These are phyloP conservation scores for Avahi laniger DNA, from an alignment of 2,797 vertebrate species.

Conservation along the genomic window DNA sequence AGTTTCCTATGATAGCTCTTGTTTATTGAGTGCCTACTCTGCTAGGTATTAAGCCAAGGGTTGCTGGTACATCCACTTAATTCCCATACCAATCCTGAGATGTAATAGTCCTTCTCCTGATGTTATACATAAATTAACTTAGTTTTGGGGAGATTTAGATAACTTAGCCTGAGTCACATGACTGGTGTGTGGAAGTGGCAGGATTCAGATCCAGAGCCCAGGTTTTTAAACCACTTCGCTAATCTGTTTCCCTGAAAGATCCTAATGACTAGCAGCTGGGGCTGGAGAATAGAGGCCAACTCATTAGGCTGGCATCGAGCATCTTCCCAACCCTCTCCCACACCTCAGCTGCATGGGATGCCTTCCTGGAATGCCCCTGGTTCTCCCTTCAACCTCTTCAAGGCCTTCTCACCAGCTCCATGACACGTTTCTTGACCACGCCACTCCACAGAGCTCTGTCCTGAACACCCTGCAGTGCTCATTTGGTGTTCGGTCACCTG, in stretches of 20 bases:
- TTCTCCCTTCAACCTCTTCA: neutral
- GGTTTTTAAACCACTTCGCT: neutral
- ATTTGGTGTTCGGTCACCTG: neutral
- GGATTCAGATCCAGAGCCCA: constrained; percentile 10
- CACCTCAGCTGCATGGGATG: neutral
- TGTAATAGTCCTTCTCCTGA: neutral
- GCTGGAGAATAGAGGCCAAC: neutral
- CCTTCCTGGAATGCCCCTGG: neutral
- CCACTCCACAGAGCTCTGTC: neutral
- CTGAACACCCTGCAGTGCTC: neutral
- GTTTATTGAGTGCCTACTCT: neutral
- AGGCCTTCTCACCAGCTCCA: neutral
- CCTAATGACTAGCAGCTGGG: neutral
- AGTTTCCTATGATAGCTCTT: neutral
- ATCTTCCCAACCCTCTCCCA: neutral
- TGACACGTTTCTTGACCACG: neutral
- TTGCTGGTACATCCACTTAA: neutral
- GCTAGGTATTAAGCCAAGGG: neutral
- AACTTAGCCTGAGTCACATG: neutral
- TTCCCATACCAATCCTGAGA: neutral
- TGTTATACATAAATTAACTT: constrained; percentile 19
- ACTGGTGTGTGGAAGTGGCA: neutral
- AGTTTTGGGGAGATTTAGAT: neutral
- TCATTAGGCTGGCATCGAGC: neutral
- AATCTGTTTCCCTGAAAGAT: constrained; percentile 11